Evolutionary conservation across 2,888 invertebrate species (phyloP), one percentile per base, ranked within the genome.

Genomic region (Tetanocera ferruginea): DNA sequence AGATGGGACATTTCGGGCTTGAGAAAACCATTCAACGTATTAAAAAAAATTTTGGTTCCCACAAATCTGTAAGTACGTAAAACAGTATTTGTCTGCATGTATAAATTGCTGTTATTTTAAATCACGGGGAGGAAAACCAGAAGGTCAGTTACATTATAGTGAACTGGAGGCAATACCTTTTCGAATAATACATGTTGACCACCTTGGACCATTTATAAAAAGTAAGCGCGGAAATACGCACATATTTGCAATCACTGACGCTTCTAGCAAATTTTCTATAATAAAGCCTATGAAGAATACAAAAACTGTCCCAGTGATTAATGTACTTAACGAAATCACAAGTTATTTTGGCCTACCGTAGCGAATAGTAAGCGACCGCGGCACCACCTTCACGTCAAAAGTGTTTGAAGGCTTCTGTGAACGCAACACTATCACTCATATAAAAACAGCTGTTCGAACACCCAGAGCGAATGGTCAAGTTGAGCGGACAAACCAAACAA

Each of bases 311-410:
- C 74, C 76, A 4, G 78, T 78, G 14, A 52, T 80, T 0, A 75
- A 76, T 11, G 17, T 73, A 2, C 25, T 80, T 0, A 77, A 76
- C 57, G 80, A 79, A 66, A 17, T 80, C 3, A 77, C 76, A 0
- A 28, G 66, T 19, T 78, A 82, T 78, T 84, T 83, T 76, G 84
- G 83, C 0, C 78, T 76, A 43, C 83, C 83, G 55, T 73, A 84
- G n/a, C 31, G 31, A 5, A 31, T 31, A 3, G 31, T 4, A 31
- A 31, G 31, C 83, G 31, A 31, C 31, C 31, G 31, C 5, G 31
- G 31, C 31, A 31, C 5, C 17, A 66, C 66, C 1, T 17, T 31
- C 17, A 66, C 66, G 5, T 17, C 37, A 17, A 66, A 66, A 66
- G 19, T 5, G n/a, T 37, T 66, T 25, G 69, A 69, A 55, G 31